A percentile compares a stretch with the other conserved stretches of the same genome.
phyloP scores from a whole-genome alignment of 2,888 invertebrate species.

The Leistus spinibarbis region DNA sequence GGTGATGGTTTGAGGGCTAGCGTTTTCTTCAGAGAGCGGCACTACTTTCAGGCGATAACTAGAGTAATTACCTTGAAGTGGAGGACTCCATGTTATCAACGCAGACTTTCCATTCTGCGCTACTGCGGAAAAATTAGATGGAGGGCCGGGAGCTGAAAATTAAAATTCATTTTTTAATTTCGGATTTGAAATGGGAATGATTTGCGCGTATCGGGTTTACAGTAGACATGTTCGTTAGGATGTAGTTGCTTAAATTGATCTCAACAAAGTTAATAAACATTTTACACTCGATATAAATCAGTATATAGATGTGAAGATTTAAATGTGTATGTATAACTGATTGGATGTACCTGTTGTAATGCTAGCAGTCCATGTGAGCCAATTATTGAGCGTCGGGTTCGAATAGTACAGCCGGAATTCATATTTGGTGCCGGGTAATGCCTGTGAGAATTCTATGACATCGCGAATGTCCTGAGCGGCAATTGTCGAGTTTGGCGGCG shows the following conservation, averaged over 20 bases:
- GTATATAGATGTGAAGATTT: background rate
- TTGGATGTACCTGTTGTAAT: conserved; percentile 89
- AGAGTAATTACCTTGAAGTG: conserved; percentile 81
- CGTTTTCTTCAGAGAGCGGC: conserved; percentile 60
- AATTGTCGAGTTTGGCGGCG: conserved; percentile 86
- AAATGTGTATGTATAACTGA: no score
- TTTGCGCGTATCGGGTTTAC: no score
- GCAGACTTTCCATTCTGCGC: conserved; percentile 86
- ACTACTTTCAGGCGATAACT: conserved; percentile 80
- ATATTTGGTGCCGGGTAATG: conserved; percentile 89
- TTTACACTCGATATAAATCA: no score
- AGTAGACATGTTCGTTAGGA: background rate
- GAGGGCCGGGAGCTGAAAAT: conserved; percentile 83
- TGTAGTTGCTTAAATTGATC: background rate
- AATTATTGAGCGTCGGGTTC: conserved; percentile 81
- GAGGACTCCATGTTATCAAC: conserved; percentile 85
- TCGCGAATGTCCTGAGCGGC: conserved; percentile 80
- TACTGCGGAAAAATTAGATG: conserved; percentile 83
- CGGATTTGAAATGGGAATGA: background rate
- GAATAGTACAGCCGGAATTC: conserved; percentile 92
- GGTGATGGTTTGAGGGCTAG: conserved; percentile 64
- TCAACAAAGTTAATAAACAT: background rate
- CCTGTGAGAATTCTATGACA: conserved; percentile 85
- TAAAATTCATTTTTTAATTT: background rate
- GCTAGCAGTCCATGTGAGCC: conserved; percentile 89